Conservation (phyloP, 2,888 invertebrate genomes). For the Lithophane ornitopus region DNA sequence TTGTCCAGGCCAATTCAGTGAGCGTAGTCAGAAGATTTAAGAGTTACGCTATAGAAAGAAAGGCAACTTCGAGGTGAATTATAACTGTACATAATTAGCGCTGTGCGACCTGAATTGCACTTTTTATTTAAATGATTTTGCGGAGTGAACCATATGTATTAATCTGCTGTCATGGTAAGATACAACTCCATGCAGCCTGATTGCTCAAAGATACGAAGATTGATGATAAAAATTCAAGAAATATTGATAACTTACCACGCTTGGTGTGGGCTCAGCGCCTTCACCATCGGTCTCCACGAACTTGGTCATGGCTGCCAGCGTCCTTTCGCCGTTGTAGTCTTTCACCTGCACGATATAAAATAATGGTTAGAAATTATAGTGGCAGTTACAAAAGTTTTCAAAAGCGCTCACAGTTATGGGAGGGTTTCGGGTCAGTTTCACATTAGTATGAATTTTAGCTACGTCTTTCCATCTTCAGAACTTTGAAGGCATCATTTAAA, state of each 20-base stretch:
- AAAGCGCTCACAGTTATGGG: neutral
- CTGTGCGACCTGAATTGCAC: no score
- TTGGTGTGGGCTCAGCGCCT: slow-evolving; percentile 93
- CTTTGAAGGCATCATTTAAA: neutral
- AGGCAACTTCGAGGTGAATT: no score
- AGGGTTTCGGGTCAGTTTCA: neutral
- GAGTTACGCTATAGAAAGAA: no score
- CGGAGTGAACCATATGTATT: no score
- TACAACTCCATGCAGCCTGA: no score
- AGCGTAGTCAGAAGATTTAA: no score
- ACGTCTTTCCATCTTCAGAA: neutral
- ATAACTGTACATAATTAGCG: no score
- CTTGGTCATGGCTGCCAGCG: slow-evolving; percentile 97
- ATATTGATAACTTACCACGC: slow-evolving; percentile 85
- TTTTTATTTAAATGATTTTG: no score
- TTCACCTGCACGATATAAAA: slow-evolving; percentile 84
- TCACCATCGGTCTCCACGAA: slow-evolving; percentile 98
- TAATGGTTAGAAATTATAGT: slow-evolving; percentile 10
- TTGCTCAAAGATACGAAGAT: no score
- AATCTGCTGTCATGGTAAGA: no score
- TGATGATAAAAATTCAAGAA: neutral
- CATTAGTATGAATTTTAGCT: neutral
- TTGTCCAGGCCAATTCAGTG: no score
- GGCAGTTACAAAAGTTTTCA: neutral
- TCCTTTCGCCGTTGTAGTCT: slow-evolving; percentile 98